phyloP scores from a whole-genome alignment of 2,113 vertebrate species.

The Mesocricetus auratus region DNA sequence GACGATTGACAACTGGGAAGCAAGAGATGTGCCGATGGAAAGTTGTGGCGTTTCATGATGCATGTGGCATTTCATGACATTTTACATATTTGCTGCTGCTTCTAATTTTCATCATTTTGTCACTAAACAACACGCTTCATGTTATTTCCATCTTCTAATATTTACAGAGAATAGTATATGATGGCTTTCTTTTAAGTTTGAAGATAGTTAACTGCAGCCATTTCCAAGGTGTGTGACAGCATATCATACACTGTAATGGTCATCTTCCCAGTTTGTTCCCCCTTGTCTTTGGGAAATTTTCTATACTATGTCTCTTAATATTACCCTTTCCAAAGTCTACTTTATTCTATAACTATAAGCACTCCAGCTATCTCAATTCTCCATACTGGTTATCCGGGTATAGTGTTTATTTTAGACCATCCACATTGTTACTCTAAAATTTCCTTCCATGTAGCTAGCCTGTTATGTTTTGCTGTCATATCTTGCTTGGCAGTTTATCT shows the following conservation, averaged over 20 bases:
- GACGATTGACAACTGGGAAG: neutral
- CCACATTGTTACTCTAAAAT: neutral
- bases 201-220: neutral
- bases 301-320: neutral
- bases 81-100: neutral
- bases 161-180: neutral
- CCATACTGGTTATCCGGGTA: neutral
- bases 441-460: neutral
- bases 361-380: neutral
- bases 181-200: neutral
- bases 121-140: neutral
- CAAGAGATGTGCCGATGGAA: neutral
- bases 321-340: neutral
- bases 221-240: neutral
- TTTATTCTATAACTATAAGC: neutral
- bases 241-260: neutral
- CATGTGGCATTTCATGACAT: neutral
- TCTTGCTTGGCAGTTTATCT: neutral
- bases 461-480: neutral
- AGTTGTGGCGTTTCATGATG: neutral
- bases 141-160: neutral
- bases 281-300: neutral
- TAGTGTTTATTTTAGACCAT: neutral
- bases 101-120: neutral
- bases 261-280: too few relatives aligned